Evolutionary conservation across 2,888 invertebrate genomes (phyloP).

Genomic region (Philereme vetulata): DNA sequence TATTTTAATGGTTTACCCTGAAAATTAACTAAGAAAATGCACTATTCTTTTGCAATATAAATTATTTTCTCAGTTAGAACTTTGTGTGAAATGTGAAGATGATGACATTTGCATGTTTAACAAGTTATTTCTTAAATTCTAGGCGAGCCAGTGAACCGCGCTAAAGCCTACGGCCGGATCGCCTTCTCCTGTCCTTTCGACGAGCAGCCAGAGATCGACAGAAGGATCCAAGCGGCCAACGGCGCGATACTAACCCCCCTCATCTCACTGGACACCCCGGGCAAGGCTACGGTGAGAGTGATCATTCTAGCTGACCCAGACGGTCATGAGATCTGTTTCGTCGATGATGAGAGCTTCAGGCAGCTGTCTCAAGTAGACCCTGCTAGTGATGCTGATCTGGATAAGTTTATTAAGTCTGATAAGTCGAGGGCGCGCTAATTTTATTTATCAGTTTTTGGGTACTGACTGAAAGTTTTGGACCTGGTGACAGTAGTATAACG

Average conservation of each 20-base stretch:
- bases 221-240: slow-evolving; percentile 87
- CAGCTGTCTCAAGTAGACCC: slow-evolving; percentile 94
- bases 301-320: slow-evolving; percentile 98
- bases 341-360: slow-evolving; percentile 97
- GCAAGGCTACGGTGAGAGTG: slow-evolving; percentile 97
- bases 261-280: slow-evolving; percentile 97
- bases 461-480: slow-evolving; percentile 8
- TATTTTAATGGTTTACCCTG: too few relatives aligned
- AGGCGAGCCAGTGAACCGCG: slow-evolving; percentile 89
- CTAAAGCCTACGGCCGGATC: slow-evolving; percentile 96
- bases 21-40: too few relatives aligned
- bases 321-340: slow-evolving; percentile 99
- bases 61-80: too few relatives aligned
- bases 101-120: neutral
- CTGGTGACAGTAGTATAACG: neutral
- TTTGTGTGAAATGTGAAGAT: too few relatives aligned
- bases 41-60: too few relatives aligned
- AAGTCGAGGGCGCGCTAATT: slow-evolving; percentile 75
- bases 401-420: slow-evolving; percentile 89
- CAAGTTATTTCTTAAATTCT: slow-evolving; percentile 35
- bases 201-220: slow-evolving; percentile 90
- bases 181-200: slow-evolving; percentile 95
- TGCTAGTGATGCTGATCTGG: slow-evolving; percentile 90
- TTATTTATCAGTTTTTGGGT: neutral
- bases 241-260: slow-evolving; percentile 94